Conservation (phyloP, 2,888 invertebrate genomes). For the Tromatobia lineatoria region DNA sequence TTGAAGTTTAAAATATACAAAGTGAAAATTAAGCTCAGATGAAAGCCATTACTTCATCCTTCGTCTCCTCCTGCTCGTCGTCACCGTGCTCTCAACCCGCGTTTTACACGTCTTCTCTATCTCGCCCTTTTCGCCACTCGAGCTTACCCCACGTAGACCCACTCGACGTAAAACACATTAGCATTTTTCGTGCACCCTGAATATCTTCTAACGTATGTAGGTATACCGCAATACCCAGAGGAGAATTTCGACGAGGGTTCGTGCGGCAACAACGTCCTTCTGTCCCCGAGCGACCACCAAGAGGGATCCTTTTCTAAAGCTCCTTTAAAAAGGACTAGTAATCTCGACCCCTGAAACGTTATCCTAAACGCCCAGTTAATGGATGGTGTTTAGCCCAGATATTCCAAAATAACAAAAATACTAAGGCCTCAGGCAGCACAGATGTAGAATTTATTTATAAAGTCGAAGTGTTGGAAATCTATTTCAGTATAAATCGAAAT, state of each 20-base stretch:
- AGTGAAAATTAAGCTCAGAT: constrained; percentile 14
- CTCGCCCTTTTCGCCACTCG: constrained; percentile 63
- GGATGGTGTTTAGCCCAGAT: not conserved
- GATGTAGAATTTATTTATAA: not conserved
- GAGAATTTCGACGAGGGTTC: constrained; percentile 43
- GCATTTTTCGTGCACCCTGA: constrained; percentile 74
- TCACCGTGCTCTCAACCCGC: not conserved
- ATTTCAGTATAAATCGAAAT: too few relatives aligned
- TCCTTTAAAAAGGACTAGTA: constrained; percentile 15
- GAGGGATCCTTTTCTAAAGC: constrained; percentile 41
- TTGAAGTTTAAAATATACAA: not conserved
- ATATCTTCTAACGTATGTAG: constrained; percentile 57
- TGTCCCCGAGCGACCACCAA: constrained; percentile 1
- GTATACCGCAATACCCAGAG: constrained; percentile 5
- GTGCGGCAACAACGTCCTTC: constrained; percentile 12
- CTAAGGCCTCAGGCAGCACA: not conserved
- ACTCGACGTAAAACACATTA: constrained; percentile 76
- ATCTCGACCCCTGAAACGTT: constrained; percentile 23
- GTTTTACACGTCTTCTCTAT: constrained; percentile 42
- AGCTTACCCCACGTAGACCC: constrained; percentile 46
- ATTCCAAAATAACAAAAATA: not conserved
- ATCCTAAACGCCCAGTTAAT: constrained; percentile 18
- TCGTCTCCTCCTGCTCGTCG: not conserved
- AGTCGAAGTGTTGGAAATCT: too few relatives aligned
- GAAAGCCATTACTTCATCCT: constrained; percentile 17